Percentiles rank a stretch among this genome's conserved stretches.
Conservation (phyloP, 2,888 invertebrate species). For the Sycophila texana region DNA sequence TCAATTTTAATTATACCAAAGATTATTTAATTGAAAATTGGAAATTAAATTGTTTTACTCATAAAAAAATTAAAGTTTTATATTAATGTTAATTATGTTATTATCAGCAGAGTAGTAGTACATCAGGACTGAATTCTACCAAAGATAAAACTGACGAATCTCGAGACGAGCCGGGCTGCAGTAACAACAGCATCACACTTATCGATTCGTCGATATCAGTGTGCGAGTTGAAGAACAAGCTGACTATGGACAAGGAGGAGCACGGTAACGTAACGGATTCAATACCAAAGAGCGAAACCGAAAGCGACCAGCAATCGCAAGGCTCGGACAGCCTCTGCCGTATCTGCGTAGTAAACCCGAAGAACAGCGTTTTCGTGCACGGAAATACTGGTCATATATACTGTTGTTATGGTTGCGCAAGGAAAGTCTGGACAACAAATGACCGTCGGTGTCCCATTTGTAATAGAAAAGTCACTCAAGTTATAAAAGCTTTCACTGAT, state of each 20-base stretch:
- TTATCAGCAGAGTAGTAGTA: slow-evolving; percentile 4
- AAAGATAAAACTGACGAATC: slow-evolving; percentile 39
- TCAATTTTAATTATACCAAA: too few species aligned
- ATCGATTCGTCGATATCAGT: not conserved
- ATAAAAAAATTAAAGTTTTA: too few species aligned
- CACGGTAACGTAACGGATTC: slow-evolving; percentile 5
- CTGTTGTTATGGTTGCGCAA: slow-evolving; percentile 84
- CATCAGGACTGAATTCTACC: slow-evolving; percentile 14
- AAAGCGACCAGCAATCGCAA: slow-evolving; percentile 12
- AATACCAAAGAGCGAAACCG: slow-evolving; percentile 17
- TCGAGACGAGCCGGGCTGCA: not conserved
- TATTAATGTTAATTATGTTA: too few species aligned
- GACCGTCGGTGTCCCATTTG: slow-evolving; percentile 83
- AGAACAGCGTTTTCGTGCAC: slow-evolving; percentile 83
- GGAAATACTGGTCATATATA: slow-evolving; percentile 82
- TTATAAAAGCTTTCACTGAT: slow-evolving; percentile 78
- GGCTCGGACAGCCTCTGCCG: slow-evolving; percentile 75
- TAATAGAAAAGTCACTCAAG: slow-evolving; percentile 82
- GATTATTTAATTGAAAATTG: too few species aligned
- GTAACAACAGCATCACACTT: not conserved
- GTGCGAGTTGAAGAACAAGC: slow-evolving; percentile 24
- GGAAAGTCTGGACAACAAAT: slow-evolving; percentile 81
- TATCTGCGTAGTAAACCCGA: slow-evolving; percentile 80
- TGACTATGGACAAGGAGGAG: slow-evolving; percentile 20
- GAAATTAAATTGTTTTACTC: too few species aligned